Evolutionary conservation across 2,797 vertebrate genomes (phyloP), one percentile per base, ranked within the genome.

Genomic region (Numenius phaeopus): DNA sequence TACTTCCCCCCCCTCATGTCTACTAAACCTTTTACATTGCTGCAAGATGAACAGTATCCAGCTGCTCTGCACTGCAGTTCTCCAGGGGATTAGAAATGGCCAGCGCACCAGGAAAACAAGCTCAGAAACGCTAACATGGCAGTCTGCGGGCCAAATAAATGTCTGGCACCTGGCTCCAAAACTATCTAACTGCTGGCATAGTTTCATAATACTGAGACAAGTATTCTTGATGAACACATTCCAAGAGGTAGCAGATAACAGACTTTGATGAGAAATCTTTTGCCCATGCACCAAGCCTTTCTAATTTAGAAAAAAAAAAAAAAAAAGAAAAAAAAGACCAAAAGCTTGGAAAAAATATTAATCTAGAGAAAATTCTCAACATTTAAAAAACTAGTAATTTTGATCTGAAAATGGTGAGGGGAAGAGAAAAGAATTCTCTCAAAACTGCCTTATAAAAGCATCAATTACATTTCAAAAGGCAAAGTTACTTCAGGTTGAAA

Each of bases 21-120:
- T 55, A 11, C 76, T 6, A 44, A 80, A 14, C 32, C 3, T 20
- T 49, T 18, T 3, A 4, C 3, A 26, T 2, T 1, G 0, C 84
- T 17, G 75, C 0, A 30, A 90, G n/a, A 27, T 3, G 44, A 61
- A 27, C 12, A 70, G n/a, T 15, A 14, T 1, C 26, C 71, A 86
- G 76, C 80, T 67, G 69, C 61, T 91, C 72, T 3, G 22, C 70
- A 29, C 46, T 61, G 89, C 40, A 32, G 34, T 9, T 72, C 64
- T 81, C 62, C 40, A 8, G 67, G 57, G 4, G 0, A 73, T 7
- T 14, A 29, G 42, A 57, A 71, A 72, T 2, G 49, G 40, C 50
- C 77, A 54, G 44, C 34, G 37, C 17, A 18, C 16, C 3, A 21
- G 27, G 32, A 54, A 62, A 78, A 49, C 17, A 32, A 9, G 9